Base-by-base conservation (phyloP, 2,888 invertebrate genomes). In the Autographa gamma region DNA sequence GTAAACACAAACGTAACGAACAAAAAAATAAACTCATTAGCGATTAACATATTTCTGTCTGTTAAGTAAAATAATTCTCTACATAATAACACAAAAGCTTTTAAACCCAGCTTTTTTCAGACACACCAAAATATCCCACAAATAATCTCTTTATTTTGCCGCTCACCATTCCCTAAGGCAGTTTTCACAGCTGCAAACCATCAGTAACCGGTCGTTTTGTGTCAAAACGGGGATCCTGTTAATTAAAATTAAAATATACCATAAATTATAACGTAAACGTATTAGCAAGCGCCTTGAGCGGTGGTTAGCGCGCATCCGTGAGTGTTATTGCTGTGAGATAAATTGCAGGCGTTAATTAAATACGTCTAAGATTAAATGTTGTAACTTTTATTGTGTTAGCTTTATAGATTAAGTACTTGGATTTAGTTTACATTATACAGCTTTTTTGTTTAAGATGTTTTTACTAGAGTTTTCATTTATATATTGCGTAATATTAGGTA, bases 231-330 rank as follows among this genome's bases (percentile, higher is more conserved):
- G 81, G 82, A 82, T 84, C 69, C 76, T 83, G 88, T 89, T 89
- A 89, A 91, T 91, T 89, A 90, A 89, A 88, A 88, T 89, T 86
- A 86, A 89, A 90, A 89, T 89, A 85, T 84, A 84, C 84, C 86
- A 89, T 91, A 88, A 90, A 89, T 89, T 90, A 88, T 89, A 81
- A 82, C 82, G 79, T 85, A 85, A 85, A 76, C 72, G 80, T 68
- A 67, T 79, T 72, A 69, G 63, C 32, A 65, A 59, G 64, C 69
- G 75, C 70, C 83, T 76, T 60, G 61, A 73, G 71, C 73, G 56
- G 56, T 58, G 65, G 74, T 74, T 80, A 74, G 60, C 73, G 68
- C 76, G 71, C 71, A 66, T 73, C 66, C 66, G 60, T 71, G 71
- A 83, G 66, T 78, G 71, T 78, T 77, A 75, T 81, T 81, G 83